These are phyloP conservation scores for Pseudopodoces humilis DNA, from an alignment of 2,113 vertebrate genomes.

Conservation along the genomic window DNA sequence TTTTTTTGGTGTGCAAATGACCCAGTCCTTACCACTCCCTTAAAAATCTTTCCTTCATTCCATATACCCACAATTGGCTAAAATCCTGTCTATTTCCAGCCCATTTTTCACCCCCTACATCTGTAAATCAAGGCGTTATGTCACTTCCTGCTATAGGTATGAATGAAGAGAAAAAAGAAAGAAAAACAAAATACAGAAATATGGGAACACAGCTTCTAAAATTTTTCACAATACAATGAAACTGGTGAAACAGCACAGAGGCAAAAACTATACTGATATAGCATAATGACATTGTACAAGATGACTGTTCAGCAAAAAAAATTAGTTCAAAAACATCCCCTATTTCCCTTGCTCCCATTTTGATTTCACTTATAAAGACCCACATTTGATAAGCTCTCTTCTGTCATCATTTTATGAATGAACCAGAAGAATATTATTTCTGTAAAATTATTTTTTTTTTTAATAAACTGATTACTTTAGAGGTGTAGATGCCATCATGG, in stretches of 20 bases:
- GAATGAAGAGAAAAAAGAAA: background rate
- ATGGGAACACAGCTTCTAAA: background rate
- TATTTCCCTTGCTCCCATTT: background rate
- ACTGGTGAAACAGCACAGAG: background rate
- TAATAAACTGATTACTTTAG: background rate
- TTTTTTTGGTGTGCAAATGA: background rate
- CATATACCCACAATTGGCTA: background rate
- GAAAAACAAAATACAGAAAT: rapidly evolving
- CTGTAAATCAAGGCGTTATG: background rate
- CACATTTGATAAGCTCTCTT: background rate
- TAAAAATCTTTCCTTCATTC: background rate
- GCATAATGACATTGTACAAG: background rate
- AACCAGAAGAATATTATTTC: background rate
- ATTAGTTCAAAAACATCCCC: background rate
- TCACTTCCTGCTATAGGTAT: background rate
- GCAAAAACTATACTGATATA: background rate
- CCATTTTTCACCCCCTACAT: background rate
- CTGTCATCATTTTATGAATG: background rate
- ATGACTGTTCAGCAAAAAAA: background rate
- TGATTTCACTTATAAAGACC: background rate
- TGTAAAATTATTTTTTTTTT: background rate
- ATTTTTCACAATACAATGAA: background rate
- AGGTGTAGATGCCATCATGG: background rate
- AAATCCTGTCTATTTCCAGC: background rate
- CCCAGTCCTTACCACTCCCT: background rate